A percentile compares a stretch with the other conserved stretches of the same genome.
These are phyloP conservation scores for Callochromis pleurospilus DNA, from an alignment of 2,113 vertebrate species.

Conservation along the genomic window DNA sequence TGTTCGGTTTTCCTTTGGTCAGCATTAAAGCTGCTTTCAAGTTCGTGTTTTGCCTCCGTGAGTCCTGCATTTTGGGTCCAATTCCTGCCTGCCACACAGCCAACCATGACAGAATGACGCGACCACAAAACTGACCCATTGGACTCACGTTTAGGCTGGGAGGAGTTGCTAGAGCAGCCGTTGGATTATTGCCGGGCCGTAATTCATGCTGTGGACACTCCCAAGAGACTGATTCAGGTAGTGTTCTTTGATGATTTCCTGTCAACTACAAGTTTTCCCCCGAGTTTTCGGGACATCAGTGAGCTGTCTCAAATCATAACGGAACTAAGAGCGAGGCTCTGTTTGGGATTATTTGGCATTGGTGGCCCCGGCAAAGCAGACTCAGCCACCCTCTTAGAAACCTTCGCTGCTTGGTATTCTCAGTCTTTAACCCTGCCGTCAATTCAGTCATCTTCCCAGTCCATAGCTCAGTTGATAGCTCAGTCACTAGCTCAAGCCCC, in stretches of 20 bases:
- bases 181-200: no score
- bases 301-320: background rate
- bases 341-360: background rate
- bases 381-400: background rate
- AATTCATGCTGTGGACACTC: background rate
- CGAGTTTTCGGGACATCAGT: background rate
- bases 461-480: background rate
- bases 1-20: background rate
- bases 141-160: no score
- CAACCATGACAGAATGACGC: no score
- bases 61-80: background rate
- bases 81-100: background rate
- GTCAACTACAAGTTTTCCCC: background rate
- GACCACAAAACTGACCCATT: no score
- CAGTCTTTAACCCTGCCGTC: background rate
- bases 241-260: background rate
- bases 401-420: background rate
- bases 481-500: fast-evolving
- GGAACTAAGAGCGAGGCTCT: background rate
- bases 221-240: background rate
- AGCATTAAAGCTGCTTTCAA: background rate
- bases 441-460: background rate
- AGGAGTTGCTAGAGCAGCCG: no score
- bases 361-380: background rate
- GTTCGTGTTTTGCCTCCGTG: fast-evolving